A percentile compares a stretch with the other conserved stretches of the same genome.
Evolutionary conservation across 64 coral and sea anemone genomes (phyloP).

Genomic region (Orbicella faveolata): DNA sequence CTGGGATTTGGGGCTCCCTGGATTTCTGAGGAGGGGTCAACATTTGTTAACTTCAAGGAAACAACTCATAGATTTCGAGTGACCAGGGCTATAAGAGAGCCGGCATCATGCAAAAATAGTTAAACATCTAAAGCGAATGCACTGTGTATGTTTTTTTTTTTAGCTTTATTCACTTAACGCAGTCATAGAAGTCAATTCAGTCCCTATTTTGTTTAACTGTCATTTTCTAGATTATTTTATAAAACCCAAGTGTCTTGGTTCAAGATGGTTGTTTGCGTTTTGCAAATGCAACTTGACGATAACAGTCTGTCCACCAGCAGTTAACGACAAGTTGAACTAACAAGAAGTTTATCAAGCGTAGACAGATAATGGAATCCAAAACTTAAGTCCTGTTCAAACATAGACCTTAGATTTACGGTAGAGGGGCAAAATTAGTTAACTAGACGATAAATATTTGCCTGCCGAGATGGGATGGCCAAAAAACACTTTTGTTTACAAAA

Average conservation of each 20-base stretch:
- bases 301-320: not conserved
- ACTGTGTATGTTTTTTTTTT: too few species aligned
- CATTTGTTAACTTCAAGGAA: not conserved
- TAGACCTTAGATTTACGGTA: not conserved
- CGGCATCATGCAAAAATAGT: not conserved
- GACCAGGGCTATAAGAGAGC: not conserved
- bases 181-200: too few species aligned
- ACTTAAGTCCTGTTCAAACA: not conserved
- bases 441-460: not conserved
- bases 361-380: not conserved
- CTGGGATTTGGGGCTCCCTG: constrained; percentile 1
- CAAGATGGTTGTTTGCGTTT: not conserved
- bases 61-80: not conserved
- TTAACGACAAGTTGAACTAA: not conserved
- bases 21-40: not conserved
- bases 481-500: not conserved
- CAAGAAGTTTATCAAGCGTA: not conserved
- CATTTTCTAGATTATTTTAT: too few species aligned
- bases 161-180: too few species aligned
- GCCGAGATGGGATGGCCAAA: not conserved
- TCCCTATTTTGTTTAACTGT: too few species aligned
- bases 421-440: not conserved
- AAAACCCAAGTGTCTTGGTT: not conserved
- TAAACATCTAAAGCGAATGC: too few species aligned
- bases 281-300: not conserved